A percentile compares a stretch with the other conserved stretches of the same genome.
Conservation (phyloP, 2,113 vertebrate species). For the Neogale vison region DNA sequence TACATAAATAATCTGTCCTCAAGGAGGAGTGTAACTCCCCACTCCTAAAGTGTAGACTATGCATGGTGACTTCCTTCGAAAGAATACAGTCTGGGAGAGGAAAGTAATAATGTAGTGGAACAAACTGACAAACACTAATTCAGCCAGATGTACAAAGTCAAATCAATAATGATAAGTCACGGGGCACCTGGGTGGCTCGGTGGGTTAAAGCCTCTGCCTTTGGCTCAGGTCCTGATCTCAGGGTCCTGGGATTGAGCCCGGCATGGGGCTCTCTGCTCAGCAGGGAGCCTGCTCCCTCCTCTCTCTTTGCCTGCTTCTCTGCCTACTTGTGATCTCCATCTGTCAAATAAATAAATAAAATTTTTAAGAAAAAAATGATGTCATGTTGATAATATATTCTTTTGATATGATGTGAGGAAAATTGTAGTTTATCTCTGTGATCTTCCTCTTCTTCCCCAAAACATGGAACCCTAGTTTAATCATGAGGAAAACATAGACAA, state of each 20-base stretch:
- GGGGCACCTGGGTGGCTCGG: no score
- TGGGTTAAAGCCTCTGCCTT: no score
- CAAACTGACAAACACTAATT: background rate
- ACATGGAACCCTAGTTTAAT: background rate
- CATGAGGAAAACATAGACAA: background rate
- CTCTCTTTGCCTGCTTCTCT: no score
- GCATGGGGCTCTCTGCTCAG: no score
- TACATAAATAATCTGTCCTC: background rate
- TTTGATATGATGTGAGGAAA: background rate
- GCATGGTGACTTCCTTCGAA: background rate
- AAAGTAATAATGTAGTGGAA: background rate
- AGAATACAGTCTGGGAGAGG: background rate
- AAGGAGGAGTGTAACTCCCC: background rate
- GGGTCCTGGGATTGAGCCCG: rapidly evolving
- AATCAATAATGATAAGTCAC: background rate
- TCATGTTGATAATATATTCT: background rate
- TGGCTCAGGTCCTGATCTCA: no score
- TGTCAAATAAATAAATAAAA: no score
- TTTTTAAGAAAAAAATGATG: background rate
- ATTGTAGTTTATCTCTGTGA: background rate
- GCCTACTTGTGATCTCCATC: no score
- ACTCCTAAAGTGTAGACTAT: background rate
- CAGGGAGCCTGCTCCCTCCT: no score
- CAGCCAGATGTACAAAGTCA: background rate
- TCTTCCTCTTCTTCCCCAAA: background rate